Evolutionary conservation across 2,113 vertebrate genomes (phyloP).

Genomic region (Nothoprocta perdicaria): DNA sequence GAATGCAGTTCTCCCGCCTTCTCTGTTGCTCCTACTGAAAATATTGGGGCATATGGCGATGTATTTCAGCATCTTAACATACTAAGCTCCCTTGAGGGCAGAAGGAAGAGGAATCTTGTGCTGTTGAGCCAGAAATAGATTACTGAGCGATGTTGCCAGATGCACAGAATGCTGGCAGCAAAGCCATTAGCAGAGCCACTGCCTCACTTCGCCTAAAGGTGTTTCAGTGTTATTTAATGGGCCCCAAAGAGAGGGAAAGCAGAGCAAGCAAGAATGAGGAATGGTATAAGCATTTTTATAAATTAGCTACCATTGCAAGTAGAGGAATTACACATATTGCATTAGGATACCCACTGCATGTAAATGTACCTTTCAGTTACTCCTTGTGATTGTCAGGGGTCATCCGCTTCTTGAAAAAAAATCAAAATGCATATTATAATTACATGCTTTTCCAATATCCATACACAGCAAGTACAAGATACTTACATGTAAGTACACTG

Average conservation of each 20-base stretch:
- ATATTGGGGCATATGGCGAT: constrained; percentile 63
- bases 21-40: constrained; percentile 67
- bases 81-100: constrained; percentile 65
- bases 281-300: constrained; percentile 47
- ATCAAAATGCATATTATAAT: constrained; percentile 88
- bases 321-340: constrained; percentile 78
- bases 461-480: constrained; percentile 86
- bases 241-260: constrained; percentile 49
- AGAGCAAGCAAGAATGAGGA: constrained; percentile 37
- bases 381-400: constrained; percentile 65
- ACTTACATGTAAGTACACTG: constrained; percentile 86
- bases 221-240: constrained; percentile 19
- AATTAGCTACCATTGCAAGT: constrained; percentile 61
- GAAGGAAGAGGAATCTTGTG: constrained; percentile 53
- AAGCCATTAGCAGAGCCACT: constrained; percentile 48
- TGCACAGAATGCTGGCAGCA: constrained; percentile 35
- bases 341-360: constrained; percentile 72
- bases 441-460: constrained; percentile 82
- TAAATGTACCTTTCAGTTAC: constrained; percentile 64
- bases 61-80: constrained; percentile 65
- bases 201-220: constrained; percentile 39
- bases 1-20: constrained; percentile 48
- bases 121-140: constrained; percentile 62
- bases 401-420: constrained; percentile 67
- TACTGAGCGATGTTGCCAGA: constrained; percentile 53